These are phyloP conservation scores for Rhagologus leucostigma DNA, from an alignment of 2,113 vertebrate genomes.

Conservation along the genomic window DNA sequence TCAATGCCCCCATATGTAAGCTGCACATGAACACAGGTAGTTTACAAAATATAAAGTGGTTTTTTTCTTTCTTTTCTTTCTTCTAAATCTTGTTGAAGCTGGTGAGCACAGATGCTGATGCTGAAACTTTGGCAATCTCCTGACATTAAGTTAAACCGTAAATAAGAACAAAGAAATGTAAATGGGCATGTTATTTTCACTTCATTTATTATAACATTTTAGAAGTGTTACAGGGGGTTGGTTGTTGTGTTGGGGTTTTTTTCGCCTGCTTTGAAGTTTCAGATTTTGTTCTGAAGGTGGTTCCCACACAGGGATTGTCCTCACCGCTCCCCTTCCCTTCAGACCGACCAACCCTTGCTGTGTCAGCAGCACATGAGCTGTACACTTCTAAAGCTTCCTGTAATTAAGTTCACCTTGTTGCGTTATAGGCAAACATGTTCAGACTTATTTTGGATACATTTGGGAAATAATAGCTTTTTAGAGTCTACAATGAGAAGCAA, in stretches of 20 bases:
- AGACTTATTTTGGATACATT: slow-evolving; percentile 35
- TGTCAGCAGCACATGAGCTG: slow-evolving; percentile 39
- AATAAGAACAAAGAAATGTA: slow-evolving; percentile 66
- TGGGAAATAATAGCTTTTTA: slow-evolving; percentile 51
- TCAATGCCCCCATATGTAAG: background rate
- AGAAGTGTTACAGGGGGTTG: background rate
- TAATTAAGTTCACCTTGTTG: slow-evolving; percentile 54
- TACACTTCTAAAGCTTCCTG: slow-evolving; percentile 28
- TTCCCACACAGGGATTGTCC: slow-evolving; percentile 40
- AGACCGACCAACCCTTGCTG: background rate
- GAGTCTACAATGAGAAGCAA: background rate
- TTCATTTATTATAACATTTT: slow-evolving; percentile 29
- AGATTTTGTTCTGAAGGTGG: slow-evolving; percentile 6
- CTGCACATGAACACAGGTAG: background rate
- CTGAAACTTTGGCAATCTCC: slow-evolving; percentile 47
- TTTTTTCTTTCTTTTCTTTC: background rate
- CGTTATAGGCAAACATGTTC: slow-evolving; percentile 36
- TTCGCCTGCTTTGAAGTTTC: slow-evolving; percentile 37
- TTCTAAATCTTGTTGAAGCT: background rate
- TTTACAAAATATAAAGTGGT: background rate
- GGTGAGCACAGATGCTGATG: slow-evolving; percentile 1
- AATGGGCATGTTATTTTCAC: slow-evolving; percentile 46
- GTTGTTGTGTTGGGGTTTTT: background rate
- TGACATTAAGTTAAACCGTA: slow-evolving; percentile 23
- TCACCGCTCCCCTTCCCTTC: background rate